Percentiles rank a stretch among this genome's conserved stretches.
These are phyloP conservation scores for Solea solea DNA, from an alignment of 2,113 vertebrate species.

Conservation along the genomic window DNA sequence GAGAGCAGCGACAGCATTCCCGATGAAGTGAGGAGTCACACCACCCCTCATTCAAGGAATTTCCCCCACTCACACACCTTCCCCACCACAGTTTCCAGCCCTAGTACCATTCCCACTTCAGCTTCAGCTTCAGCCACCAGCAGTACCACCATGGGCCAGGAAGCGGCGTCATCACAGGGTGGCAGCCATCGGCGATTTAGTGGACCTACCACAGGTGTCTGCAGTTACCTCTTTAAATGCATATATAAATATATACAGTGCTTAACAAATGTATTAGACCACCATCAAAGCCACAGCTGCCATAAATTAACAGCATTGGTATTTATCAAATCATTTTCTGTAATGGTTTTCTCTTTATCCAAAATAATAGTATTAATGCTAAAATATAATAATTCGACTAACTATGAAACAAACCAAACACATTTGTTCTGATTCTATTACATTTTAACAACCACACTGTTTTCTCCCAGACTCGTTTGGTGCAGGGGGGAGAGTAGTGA, in stretches of 20 bases:
- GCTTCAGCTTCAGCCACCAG: slow-evolving; percentile 60
- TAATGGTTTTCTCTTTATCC: too few relatives aligned
- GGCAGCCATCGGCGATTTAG: slow-evolving; percentile 83
- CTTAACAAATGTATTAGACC: too few relatives aligned
- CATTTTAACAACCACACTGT: too few relatives aligned
- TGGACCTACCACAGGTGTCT: slow-evolving; percentile 83
- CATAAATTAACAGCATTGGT: too few relatives aligned
- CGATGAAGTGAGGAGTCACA: slow-evolving; percentile 82
- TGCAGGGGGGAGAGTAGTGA: slow-evolving; percentile 76
- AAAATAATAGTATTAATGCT: too few relatives aligned
- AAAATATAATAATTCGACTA: too few relatives aligned
- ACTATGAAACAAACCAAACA: too few relatives aligned
- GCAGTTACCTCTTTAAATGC: not conserved
- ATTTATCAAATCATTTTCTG: too few relatives aligned
- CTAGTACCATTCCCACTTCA: slow-evolving; percentile 61
- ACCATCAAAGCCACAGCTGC: too few relatives aligned
- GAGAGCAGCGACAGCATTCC: slow-evolving; percentile 93
- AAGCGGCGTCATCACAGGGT: slow-evolving; percentile 81
- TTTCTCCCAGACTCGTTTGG: slow-evolving; percentile 55
- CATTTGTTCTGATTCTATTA: too few relatives aligned
- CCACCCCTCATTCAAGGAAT: slow-evolving; percentile 60
- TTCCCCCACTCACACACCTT: slow-evolving; percentile 94
- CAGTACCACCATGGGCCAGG: slow-evolving; percentile 60
- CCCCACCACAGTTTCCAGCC: slow-evolving; percentile 82
- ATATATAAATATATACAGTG: too few relatives aligned